A percentile compares a stretch with the other conserved stretches of the same genome.
Evolutionary conservation across 2,888 invertebrate species (phyloP).

Genomic region (Amphipyra tragopoginis): DNA sequence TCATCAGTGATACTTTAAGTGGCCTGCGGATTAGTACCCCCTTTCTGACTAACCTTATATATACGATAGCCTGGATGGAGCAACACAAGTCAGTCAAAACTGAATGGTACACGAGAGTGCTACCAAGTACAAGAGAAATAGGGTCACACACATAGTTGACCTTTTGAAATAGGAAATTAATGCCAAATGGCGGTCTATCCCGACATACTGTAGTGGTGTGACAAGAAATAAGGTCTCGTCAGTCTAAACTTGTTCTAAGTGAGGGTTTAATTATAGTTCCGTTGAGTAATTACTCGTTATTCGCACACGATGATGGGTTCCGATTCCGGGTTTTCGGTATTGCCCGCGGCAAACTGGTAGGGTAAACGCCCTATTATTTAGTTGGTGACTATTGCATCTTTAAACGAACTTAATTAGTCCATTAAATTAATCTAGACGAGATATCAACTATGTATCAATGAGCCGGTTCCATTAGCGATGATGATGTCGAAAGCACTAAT

Average conservation of each 20-base stretch:
- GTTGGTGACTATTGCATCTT: constrained; percentile 1
- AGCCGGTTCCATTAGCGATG: too few relatives aligned
- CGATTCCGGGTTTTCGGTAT: constrained; percentile 25
- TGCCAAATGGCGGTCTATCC: constrained; percentile 36
- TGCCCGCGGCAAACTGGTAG: constrained; percentile 4
- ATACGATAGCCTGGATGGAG: too few relatives aligned
- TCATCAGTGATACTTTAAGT: too few relatives aligned
- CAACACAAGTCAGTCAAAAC: constrained; percentile 3
- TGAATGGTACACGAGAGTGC: constrained; percentile 9
- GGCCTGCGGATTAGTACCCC: too few relatives aligned
- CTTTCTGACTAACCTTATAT: too few relatives aligned
- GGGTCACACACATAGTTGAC: constrained; percentile 16
- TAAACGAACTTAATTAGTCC: background rate
- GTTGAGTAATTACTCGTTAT: constrained; percentile 52
- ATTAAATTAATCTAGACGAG: too few relatives aligned
- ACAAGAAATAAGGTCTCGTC: constrained; percentile 37
- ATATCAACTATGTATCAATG: too few relatives aligned
- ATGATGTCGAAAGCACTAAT: too few relatives aligned
- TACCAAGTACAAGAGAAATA: constrained; percentile 9
- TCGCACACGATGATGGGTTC: constrained; percentile 35
- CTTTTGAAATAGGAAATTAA: constrained; percentile 37
- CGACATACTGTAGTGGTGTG: constrained; percentile 17
- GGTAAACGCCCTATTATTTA: constrained; percentile 2
- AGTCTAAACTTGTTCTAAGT: constrained; percentile 42
- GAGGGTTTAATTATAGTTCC: constrained; percentile 53